Conservation (phyloP, 2,888 invertebrate genomes). For the Acleris cristana region DNA sequence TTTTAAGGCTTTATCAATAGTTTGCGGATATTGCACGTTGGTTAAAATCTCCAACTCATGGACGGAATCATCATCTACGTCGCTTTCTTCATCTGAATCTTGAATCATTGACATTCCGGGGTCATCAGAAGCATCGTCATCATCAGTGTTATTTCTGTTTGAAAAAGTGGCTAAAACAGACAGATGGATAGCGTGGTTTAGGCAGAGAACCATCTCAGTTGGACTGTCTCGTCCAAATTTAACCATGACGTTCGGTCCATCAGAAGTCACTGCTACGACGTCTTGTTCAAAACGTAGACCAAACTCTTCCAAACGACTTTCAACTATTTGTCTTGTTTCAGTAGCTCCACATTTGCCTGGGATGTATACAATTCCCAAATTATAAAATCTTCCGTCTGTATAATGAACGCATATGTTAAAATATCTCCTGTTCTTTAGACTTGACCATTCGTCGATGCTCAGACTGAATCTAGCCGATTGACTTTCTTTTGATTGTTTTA, state of each 20-base stretch:
- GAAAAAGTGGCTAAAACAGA: slow-evolving; percentile 1
- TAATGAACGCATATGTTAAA: slow-evolving; percentile 33
- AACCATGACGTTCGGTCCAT: slow-evolving; percentile 33
- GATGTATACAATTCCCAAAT: slow-evolving; percentile 39
- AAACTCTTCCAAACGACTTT: slow-evolving; percentile 37
- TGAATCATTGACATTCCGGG: not conserved
- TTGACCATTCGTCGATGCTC: slow-evolving; percentile 39
- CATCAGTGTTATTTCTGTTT: slow-evolving; percentile 6
- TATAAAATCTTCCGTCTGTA: slow-evolving; percentile 20
- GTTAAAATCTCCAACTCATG: slow-evolving; percentile 13
- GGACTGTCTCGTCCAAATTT: slow-evolving; percentile 34
- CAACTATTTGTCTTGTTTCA: slow-evolving; percentile 38
- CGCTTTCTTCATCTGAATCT: slow-evolving; percentile 34
- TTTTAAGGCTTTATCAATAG: slow-evolving; percentile 18
- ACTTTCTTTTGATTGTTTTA: not conserved
- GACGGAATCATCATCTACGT: slow-evolving; percentile 33
- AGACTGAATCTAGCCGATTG: slow-evolving; percentile 29
- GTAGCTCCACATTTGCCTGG: slow-evolving; percentile 39
- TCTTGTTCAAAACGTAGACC: slow-evolving; percentile 35
- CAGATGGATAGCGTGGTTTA: no score
- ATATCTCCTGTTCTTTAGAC: slow-evolving; percentile 35
- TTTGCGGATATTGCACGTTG: slow-evolving; percentile 8
- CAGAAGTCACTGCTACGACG: slow-evolving; percentile 38
- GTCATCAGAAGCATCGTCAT: slow-evolving; percentile 9
- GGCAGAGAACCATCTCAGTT: slow-evolving; percentile 15